Evolutionary conservation across 2,888 invertebrate species (phyloP).

Genomic region (Polymixis lichenea): DNA sequence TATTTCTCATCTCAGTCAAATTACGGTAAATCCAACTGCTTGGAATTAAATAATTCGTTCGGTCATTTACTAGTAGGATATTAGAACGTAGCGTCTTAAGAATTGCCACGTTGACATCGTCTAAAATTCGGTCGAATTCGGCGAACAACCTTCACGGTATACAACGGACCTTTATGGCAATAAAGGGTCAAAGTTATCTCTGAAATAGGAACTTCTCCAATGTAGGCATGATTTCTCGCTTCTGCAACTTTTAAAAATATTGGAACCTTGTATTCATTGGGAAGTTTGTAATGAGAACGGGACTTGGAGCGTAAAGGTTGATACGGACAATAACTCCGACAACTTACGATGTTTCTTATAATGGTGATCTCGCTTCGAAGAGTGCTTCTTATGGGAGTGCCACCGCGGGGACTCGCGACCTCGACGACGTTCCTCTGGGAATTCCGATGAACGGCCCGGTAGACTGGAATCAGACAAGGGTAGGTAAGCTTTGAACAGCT

Average conservation of each 20-base stretch:
- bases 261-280: neutral
- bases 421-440: slow-evolving; percentile 83
- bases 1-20: neutral
- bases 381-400: slow-evolving; percentile 90
- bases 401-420: slow-evolving; percentile 87
- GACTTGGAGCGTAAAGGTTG: neutral
- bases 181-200: neutral
- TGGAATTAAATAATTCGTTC: neutral
- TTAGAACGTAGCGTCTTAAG: no score
- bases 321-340: neutral
- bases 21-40: neutral
- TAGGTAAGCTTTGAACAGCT: neutral
- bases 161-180: no score
- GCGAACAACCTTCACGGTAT: no score
- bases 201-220: no score
- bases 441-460: slow-evolving; percentile 90
- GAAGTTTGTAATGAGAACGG: neutral
- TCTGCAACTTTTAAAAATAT: neutral
- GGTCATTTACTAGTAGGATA: neutral
- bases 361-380: slow-evolving; percentile 90
- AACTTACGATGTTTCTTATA: slow-evolving; percentile 91
- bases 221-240: no score
- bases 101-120: no score
- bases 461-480: slow-evolving; percentile 82
- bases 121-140: no score